Conservation (phyloP, 2,888 invertebrate species). For the Drosophila putrida region DNA sequence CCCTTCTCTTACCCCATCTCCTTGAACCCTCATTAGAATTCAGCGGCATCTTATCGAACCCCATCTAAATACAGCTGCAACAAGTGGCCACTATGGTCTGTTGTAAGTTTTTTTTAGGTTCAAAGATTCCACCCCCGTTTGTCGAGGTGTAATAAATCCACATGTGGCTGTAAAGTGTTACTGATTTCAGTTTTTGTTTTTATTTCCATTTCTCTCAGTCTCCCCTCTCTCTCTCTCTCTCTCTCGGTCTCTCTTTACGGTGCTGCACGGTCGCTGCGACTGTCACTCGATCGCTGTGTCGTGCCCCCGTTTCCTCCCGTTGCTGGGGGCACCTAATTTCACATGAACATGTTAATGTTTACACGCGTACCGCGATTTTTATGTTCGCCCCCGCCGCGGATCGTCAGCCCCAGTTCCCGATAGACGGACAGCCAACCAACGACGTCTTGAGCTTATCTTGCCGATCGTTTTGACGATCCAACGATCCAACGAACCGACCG, state of each 20-base stretch:
- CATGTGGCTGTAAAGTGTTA: slow-evolving; percentile 80
- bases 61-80: slow-evolving; percentile 68
- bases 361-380: slow-evolving; percentile 81
- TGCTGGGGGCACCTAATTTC: slow-evolving; percentile 62
- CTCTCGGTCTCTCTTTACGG: not conserved
- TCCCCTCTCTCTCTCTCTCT: slow-evolving; percentile 5
- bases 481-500: slow-evolving; percentile 31
- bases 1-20: not conserved
- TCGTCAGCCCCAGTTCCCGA: slow-evolving; percentile 40
- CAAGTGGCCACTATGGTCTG: slow-evolving; percentile 57
- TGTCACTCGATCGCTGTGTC: slow-evolving; percentile 39
- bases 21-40: slow-evolving; percentile 19
- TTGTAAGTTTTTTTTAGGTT: slow-evolving; percentile 11
- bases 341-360: slow-evolving; percentile 80
- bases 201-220: slow-evolving; percentile 33
- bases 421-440: slow-evolving; percentile 42
- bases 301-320: slow-evolving; percentile 22
- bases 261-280: slow-evolving; percentile 1
- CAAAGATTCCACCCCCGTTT: slow-evolving; percentile 11
- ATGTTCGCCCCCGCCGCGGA: slow-evolving; percentile 66
- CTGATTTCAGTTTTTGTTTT: slow-evolving; percentile 62
- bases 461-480: slow-evolving; percentile 47
- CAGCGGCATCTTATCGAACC: slow-evolving; percentile 24
- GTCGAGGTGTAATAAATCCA: slow-evolving; percentile 75
- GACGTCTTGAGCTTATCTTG: slow-evolving; percentile 63